Evolutionary conservation across 2,797 vertebrate species (phyloP).

Genomic region (Gadopsis bispinosus): DNA sequence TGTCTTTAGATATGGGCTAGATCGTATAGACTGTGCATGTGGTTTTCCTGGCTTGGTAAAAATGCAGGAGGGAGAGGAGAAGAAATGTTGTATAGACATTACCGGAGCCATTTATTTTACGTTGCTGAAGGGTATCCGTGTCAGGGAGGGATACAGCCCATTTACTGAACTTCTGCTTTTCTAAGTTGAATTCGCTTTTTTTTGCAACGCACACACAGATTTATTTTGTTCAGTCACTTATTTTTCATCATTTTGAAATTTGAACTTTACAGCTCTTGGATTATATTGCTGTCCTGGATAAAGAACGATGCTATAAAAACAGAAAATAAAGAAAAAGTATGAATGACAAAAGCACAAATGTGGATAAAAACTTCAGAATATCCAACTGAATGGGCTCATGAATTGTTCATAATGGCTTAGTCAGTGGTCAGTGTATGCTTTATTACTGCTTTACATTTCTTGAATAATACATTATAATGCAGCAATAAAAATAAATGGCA

Average conservation of each 20-base stretch:
- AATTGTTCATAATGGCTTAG: not conserved
- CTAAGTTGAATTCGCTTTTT: constrained; percentile 13
- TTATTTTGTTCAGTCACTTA: constrained; percentile 20
- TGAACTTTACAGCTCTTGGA: constrained; percentile 2
- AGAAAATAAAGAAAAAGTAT: not conserved
- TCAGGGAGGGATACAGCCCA: constrained; percentile 58
- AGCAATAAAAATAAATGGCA: not conserved
- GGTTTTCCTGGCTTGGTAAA: constrained; percentile 58
- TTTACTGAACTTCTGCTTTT: constrained; percentile 53
- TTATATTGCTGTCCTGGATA: not conserved
- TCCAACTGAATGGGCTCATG: not conserved
- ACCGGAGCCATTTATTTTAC: constrained; percentile 52
- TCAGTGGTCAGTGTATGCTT: not conserved
- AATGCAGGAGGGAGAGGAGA: constrained; percentile 54
- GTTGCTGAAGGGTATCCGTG: constrained; percentile 56
- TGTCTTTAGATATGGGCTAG: constrained; percentile 64
- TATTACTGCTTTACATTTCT: not conserved
- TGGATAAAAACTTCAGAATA: not conserved
- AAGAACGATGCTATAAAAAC: not conserved
- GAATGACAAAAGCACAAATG: constrained; percentile 3
- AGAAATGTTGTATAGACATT: constrained; percentile 69
- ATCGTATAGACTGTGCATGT: constrained; percentile 48
- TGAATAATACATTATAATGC: not conserved
- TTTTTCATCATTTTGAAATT: constrained; percentile 24
- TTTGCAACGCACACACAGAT: constrained; percentile 9